Percentiles rank a stretch among this genome's conserved stretches.
These are phyloP conservation scores for Semibalanus balanoides DNA, from an alignment of 1,140 invertebrate genomes.

Conservation along the genomic window DNA sequence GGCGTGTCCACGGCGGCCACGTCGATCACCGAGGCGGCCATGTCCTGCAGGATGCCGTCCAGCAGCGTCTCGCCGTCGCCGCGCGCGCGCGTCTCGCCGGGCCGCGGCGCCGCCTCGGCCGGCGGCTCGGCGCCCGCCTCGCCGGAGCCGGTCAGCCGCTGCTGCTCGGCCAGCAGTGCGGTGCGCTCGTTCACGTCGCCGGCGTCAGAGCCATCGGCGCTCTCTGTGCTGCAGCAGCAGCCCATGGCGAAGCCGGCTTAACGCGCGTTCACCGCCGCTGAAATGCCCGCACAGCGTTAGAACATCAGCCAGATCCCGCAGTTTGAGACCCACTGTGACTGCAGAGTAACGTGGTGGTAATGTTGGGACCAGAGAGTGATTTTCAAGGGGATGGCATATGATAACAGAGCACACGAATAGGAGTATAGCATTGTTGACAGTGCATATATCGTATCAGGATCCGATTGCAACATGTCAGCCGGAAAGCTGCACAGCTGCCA, in stretches of 20 bases:
- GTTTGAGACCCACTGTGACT: too few relatives aligned
- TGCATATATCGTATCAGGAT: too few relatives aligned
- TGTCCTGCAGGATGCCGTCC: not conserved
- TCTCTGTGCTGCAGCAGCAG: not conserved
- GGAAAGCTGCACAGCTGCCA: too few relatives aligned
- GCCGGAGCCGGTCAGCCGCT: not conserved
- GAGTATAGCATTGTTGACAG: too few relatives aligned
- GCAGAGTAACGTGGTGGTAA: too few relatives aligned
- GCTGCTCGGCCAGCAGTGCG: not conserved
- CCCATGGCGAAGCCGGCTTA: not conserved
- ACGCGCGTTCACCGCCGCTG: too few relatives aligned
- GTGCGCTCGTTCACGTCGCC: not conserved
- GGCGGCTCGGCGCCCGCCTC: not conserved
- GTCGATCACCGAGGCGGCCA: constrained; percentile 46
- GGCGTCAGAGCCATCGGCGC: not conserved
- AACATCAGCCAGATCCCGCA: too few relatives aligned
- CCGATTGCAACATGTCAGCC: too few relatives aligned
- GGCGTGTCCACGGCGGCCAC: constrained; percentile 62
- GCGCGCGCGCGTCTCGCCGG: not conserved
- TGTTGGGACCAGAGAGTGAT: too few relatives aligned
- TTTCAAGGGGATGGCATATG: too few relatives aligned
- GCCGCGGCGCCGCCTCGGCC: not conserved
- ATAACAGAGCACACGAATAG: too few relatives aligned
- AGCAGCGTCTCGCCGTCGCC: not conserved
- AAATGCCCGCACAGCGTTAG: too few relatives aligned